phyloP scores from a whole-genome alignment of 1,140 invertebrate genomes.

The Drosophila malerkotliana region DNA sequence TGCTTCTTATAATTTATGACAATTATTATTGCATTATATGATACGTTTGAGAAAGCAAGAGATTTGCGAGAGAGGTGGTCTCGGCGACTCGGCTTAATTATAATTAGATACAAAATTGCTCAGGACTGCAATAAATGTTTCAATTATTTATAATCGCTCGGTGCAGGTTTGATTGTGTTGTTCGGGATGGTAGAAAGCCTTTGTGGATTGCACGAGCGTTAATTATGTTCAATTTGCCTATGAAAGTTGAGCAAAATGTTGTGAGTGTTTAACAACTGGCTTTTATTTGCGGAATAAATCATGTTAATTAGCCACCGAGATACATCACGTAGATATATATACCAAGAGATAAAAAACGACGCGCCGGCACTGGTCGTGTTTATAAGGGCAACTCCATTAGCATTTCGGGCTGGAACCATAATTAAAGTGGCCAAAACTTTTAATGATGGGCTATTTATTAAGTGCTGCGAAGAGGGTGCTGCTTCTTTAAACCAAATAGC shows the following conservation, averaged over 20 bases:
- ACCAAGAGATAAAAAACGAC: constrained; percentile 5
- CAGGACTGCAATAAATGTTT: constrained; percentile 81
- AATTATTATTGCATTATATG: constrained; percentile 59
- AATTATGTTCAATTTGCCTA: constrained; percentile 71
- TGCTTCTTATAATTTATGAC: constrained; percentile 70
- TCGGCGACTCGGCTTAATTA: constrained; percentile 59
- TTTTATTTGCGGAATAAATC: constrained; percentile 61
- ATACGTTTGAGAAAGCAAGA: constrained; percentile 22
- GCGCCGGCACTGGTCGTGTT: background rate
- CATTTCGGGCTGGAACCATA: constrained; percentile 27
- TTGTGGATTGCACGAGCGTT: constrained; percentile 52
- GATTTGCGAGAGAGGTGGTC: constrained; percentile 18
- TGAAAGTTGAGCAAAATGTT: constrained; percentile 56
- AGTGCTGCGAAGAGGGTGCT: constrained; percentile 21
- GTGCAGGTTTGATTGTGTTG: constrained; percentile 8
- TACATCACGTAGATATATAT: constrained; percentile 1
- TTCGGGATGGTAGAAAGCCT: constrained; percentile 31
- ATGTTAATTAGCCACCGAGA: constrained; percentile 60
- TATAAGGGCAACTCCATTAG: constrained; percentile 50
- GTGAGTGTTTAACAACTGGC: constrained; percentile 17
- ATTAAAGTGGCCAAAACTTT: constrained; percentile 71
- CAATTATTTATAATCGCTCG: constrained; percentile 75
- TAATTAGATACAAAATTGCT: constrained; percentile 78
- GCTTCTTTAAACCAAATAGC: constrained; percentile 16
- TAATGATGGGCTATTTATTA: constrained; percentile 73